A percentile compares a stretch with the other conserved stretches of the same genome.
Conservation (phyloP, 2,888 invertebrate species). For the Platycnemis pennipes region DNA sequence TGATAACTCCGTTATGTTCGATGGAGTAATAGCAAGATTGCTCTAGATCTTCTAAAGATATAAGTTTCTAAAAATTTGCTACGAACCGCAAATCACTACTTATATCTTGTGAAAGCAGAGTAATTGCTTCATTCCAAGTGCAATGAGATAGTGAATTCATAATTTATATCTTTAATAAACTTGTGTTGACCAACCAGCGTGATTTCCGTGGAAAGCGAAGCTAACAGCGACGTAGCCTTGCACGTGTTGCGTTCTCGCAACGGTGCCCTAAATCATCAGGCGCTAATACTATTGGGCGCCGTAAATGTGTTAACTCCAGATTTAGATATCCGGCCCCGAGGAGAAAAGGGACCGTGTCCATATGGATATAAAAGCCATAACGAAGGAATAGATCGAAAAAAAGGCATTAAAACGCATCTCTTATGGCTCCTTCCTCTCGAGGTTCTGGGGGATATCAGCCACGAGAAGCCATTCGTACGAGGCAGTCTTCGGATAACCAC, state of each 20-base stretch:
- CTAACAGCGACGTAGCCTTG: no score
- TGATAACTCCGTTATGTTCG: no score
- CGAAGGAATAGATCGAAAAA: background rate
- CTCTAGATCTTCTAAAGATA: no score
- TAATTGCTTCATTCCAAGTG: no score
- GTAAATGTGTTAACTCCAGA: background rate
- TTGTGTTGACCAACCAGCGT: no score
- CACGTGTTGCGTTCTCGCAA: background rate
- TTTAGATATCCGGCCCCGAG: background rate
- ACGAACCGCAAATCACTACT: no score
- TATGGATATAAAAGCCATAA: background rate
- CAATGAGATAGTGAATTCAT: no score
- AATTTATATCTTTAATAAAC: no score
- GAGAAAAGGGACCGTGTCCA: background rate
- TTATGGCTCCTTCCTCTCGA: conserved; percentile 4
- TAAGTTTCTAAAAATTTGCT: no score
- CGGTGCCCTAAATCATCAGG: background rate
- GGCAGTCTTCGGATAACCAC: background rate
- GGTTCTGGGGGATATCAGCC: background rate
- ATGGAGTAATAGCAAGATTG: no score
- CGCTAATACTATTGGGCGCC: background rate
- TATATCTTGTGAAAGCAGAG: no score
- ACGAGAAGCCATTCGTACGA: background rate
- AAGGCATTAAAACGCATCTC: background rate
- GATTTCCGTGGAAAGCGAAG: no score